Evolutionary conservation across 2,113 vertebrate species (phyloP), one percentile per base, ranked within the genome.

Genomic region (Grallaria varia): DNA sequence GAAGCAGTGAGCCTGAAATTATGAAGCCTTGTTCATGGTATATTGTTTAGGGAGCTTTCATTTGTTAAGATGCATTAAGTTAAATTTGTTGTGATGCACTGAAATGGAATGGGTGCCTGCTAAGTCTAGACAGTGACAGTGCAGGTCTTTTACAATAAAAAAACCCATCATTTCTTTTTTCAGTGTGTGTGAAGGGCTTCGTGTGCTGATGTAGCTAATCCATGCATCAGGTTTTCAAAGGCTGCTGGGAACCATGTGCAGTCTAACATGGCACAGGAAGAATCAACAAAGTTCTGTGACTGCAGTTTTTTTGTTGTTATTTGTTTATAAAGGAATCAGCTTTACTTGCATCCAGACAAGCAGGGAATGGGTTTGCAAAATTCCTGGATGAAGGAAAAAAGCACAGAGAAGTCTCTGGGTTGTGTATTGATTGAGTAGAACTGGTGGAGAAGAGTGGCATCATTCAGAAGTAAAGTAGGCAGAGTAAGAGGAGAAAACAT

Each of bases 101-200:
- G 92, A 95, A 88, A 86, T 92, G 35, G 67, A 96, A 92, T 30
- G 84, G 39, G 12, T 88, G 75, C 50, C 56, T 79, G 68, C 14
- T 79, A 76, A 82, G 78, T 96, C 93, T 93, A 95, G 93, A 93
- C 93, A 90, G 72, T 90, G 87, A 83, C 69, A 58, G 64, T 40
- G 50, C 71, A 91, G 59, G 35, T 66, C 75, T 88, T 96, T 90
- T 59, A 64, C 33, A 72, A 80, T 77, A 63, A 40, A 79, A 49
- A 77, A 33, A 39, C n/a, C n/a, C 50, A 50, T 67, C 19, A 40
- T 91, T 80, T 37, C 50, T 79, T 87, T 96, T 83, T 63, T 72
- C 63, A 55, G 62, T n/a, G 19, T 63, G 63, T 55, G 30, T 88
- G 62, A 85, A 88, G 87, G 19, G n/a, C 79, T 83, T 88, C 0